Evolutionary conservation across 2,888 invertebrate species (phyloP).

Genomic region (Meteorus colon): DNA sequence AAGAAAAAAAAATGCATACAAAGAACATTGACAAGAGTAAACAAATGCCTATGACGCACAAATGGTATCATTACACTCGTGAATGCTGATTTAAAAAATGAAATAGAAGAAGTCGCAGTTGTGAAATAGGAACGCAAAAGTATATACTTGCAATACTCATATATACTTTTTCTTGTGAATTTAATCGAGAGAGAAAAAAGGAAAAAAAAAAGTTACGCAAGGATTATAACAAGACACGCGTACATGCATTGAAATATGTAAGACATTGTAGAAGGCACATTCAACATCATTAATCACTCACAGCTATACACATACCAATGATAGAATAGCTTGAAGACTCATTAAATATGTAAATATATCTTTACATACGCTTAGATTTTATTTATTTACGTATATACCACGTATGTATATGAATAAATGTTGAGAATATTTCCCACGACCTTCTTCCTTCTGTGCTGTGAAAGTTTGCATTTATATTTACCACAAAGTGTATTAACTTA

Average conservation of each 20-base stretch:
- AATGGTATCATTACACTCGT: constrained; percentile 6
- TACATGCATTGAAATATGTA: background rate
- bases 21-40: constrained; percentile 10
- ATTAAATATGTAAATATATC: constrained; percentile 9
- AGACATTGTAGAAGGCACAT: constrained; percentile 29
- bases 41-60: constrained; percentile 7
- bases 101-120: constrained; percentile 27
- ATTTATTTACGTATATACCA: constrained; percentile 12
- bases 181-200: background rate
- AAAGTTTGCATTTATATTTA: background rate
- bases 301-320: constrained; percentile 19
- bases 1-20: background rate
- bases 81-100: constrained; percentile 21
- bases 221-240: background rate
- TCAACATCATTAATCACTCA: constrained; percentile 40
- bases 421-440: constrained; percentile 25
- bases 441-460: constrained; percentile 25
- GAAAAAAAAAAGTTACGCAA: background rate
- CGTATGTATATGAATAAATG: constrained; percentile 5
- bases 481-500: constrained; percentile 19
- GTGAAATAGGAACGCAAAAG: constrained; percentile 29
- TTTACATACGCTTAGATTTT: background rate
- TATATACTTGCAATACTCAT: background rate
- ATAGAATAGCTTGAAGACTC: constrained; percentile 9
- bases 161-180: background rate